Conservation (phyloP, 2,113 vertebrate genomes). For the Epinephelus moara region DNA sequence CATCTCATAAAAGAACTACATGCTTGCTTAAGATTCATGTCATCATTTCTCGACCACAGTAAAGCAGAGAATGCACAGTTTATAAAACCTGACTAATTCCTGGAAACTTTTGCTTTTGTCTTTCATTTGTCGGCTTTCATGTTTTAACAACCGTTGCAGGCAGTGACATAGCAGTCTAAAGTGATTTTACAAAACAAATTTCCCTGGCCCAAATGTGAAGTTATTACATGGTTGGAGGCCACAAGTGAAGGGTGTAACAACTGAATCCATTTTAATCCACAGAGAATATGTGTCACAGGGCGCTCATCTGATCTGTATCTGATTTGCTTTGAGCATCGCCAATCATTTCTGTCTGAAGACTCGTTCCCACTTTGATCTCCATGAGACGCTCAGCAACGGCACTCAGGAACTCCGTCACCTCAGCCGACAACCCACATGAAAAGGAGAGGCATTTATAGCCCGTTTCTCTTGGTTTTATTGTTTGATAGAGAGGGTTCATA, state of each 20-base stretch:
- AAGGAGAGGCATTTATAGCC: neutral
- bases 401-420: neutral
- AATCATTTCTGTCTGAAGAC: constrained; percentile 2
- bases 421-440: neutral
- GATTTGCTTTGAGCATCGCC: constrained; percentile 29
- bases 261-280: constrained; percentile 16
- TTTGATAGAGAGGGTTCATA: neutral
- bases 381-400: neutral
- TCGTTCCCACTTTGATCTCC: constrained; percentile 8
- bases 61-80: neutral
- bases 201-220: neutral
- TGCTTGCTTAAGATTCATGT: neutral
- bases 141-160: neutral
- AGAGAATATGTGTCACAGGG: constrained; percentile 15
- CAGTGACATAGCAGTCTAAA: neutral
- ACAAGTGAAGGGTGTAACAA: neutral
- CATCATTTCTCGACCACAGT: neutral
- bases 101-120: neutral
- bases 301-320: constrained; percentile 26
- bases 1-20: neutral
- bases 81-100: neutral
- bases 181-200: neutral
- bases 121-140: neutral
- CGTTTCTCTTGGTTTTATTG: neutral
- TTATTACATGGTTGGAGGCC: neutral